Base-by-base conservation (phyloP, 2,113 vertebrate species). In the Phaethon lepturus region DNA sequence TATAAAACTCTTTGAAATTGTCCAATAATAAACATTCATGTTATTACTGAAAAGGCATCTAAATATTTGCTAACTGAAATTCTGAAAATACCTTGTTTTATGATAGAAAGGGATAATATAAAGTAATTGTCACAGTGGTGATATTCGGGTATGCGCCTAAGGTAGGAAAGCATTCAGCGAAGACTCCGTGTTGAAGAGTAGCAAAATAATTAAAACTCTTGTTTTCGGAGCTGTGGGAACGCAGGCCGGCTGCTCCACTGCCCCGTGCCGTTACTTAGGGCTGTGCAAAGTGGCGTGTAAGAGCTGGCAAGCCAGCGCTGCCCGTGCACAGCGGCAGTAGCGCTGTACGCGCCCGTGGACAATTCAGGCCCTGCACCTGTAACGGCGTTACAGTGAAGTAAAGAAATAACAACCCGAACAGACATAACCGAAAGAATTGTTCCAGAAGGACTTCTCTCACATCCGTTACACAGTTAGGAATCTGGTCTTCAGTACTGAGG, bases 391-490 rank as follows among this genome's bases (percentile, higher is more conserved):
- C 69, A 38, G 58, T 5, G 7, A 58, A 67, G 75, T 13, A 71
- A 47, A 88, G 67, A 73, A 79, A 91, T 49, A 91, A 69, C 17
- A 50, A 55, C 81, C 71, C 93, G n/a, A 64, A 68, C 82, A 78
- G 8, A 47, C 52, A 3, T 17, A 35, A 50, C 64, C 44, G 95
- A 33, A 35, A 88, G 84, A 96, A 96, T 90, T 80, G 68, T 95
- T 97, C 90, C 96, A 96, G 95, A 96, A 96, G 93, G 91, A 95
- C 74, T 87, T 92, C 10, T 60, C 95, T 91, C 95, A 69, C 93
- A 77, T 85, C 96, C 90, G 94, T 94, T 97, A 44, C 95, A 96
- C 94, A 96, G 95, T 95, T 75, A 85, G 89, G 78, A 90, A 60
- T 92, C 82, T 85, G 73, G 35, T 86, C 89, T 83, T 88, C 94